Conservation (phyloP, 2,797 vertebrate species). For the Enoplosus armatus region DNA sequence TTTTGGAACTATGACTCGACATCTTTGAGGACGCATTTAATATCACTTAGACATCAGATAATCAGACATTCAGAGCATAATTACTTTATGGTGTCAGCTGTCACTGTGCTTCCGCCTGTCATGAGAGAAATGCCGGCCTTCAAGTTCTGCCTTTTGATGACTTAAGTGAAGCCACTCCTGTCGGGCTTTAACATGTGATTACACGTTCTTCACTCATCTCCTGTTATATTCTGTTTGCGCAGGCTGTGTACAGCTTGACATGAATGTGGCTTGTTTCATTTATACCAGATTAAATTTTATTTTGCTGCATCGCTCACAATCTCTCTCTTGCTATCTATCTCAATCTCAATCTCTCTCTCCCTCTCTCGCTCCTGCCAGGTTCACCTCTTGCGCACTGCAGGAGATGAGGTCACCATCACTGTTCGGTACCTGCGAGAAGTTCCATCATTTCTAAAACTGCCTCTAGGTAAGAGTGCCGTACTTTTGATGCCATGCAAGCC, state of each 20-base stretch:
- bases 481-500: background rate
- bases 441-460: slow-evolving; percentile 95
- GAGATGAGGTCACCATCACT: slow-evolving; percentile 94
- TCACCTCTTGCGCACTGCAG: slow-evolving; percentile 93
- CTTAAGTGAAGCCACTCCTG: slow-evolving; percentile 44
- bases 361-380: slow-evolving; percentile 84
- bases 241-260: slow-evolving; percentile 44
- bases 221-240: slow-evolving; percentile 45
- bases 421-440: slow-evolving; percentile 96
- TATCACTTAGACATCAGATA: slow-evolving; percentile 49
- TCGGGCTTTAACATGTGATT: slow-evolving; percentile 54
- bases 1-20: slow-evolving; percentile 17
- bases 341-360: slow-evolving; percentile 19
- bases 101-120: slow-evolving; percentile 48
- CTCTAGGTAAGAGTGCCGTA: slow-evolving; percentile 87
- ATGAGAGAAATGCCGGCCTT: slow-evolving; percentile 20
- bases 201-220: slow-evolving; percentile 56
- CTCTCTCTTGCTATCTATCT: slow-evolving; percentile 13
- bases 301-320: slow-evolving; percentile 21
- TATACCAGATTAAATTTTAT: slow-evolving; percentile 55
- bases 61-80: slow-evolving; percentile 48
- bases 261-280: slow-evolving; percentile 51
- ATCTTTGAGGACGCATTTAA: slow-evolving; percentile 28
- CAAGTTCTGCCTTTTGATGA: slow-evolving; percentile 45
- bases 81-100: slow-evolving; percentile 55